phyloP scores from a whole-genome alignment of 2,888 invertebrate species.

The Lutraria lutraria region DNA sequence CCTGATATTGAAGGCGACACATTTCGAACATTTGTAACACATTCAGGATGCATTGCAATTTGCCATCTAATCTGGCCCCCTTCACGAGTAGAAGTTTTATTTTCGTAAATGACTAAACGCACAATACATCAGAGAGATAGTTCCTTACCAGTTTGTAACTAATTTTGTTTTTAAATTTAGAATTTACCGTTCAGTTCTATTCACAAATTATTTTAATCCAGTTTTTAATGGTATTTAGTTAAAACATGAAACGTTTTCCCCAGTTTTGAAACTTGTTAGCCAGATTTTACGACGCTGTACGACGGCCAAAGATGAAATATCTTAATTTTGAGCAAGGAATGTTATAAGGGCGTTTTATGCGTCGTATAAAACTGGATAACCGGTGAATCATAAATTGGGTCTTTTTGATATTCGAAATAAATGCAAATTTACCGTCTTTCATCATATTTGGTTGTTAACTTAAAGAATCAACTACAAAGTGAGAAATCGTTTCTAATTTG shows the following conservation, averaged over 20 bases:
- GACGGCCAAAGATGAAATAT: background rate
- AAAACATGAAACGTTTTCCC: background rate
- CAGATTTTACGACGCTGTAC: background rate
- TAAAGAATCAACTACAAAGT: conserved; percentile 32
- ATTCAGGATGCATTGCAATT: too few species aligned
- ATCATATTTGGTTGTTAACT: conserved; percentile 37
- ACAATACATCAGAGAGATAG: background rate
- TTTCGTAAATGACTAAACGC: too few species aligned
- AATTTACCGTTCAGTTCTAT: background rate
- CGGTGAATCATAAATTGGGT: conserved; percentile 35
- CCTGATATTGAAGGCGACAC: too few species aligned
- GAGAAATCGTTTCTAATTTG: conserved; percentile 28
- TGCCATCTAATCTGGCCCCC: too few species aligned
- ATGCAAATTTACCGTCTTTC: conserved; percentile 42
- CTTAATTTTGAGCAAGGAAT: background rate
- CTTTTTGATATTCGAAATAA: conserved; percentile 34
- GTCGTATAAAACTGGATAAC: conserved; percentile 19
- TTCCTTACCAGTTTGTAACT: background rate
- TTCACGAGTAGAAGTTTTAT: too few species aligned
- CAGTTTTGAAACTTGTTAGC: background rate
- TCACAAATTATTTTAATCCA: conserved; percentile 7
- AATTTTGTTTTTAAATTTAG: background rate
- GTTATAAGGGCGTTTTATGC: conserved; percentile 18
- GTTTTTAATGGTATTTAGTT: background rate
- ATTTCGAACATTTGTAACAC: too few species aligned